Percentiles rank a stretch among this genome's conserved stretches.
Evolutionary conservation across 2,888 invertebrate genomes (phyloP).

Genomic region (Halictus quadricinctus): DNA sequence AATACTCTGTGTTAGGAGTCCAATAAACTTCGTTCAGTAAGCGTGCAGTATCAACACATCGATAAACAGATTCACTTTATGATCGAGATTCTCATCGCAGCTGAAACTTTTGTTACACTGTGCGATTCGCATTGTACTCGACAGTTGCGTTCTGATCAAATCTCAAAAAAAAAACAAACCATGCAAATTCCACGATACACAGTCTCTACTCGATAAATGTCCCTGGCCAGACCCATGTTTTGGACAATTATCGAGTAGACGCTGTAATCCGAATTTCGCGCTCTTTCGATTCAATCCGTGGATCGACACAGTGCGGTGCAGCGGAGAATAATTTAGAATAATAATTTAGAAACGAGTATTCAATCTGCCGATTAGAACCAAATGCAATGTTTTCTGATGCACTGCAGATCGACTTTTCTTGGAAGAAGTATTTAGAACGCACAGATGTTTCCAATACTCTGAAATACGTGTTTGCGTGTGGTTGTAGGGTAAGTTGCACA

Average conservation of each 20-base stretch:
- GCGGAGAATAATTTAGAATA: too few species aligned
- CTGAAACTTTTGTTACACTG: slow-evolving; percentile 19
- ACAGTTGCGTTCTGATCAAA: slow-evolving; percentile 40
- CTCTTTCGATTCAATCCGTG: not conserved
- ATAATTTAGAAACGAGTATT: slow-evolving; percentile 15
- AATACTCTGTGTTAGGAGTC: slow-evolving; percentile 23
- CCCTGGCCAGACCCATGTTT: too few species aligned
- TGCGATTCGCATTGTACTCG: slow-evolving; percentile 13
- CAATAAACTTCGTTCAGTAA: slow-evolving; percentile 1
- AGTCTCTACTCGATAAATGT: too few species aligned
- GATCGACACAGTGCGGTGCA: not conserved
- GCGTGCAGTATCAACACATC: not conserved
- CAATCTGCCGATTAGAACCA: slow-evolving; percentile 45
- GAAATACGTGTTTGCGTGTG: slow-evolving; percentile 1
- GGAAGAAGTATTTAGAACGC: slow-evolving; percentile 23
- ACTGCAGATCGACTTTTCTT: slow-evolving; percentile 21
- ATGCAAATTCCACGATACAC: slow-evolving; percentile 48
- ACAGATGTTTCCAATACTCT: slow-evolving; percentile 9
- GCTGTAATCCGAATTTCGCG: not conserved
- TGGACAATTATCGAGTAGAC: too few species aligned
- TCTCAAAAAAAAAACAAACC: slow-evolving; percentile 62
- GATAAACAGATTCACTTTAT: not conserved
- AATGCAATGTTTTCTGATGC: slow-evolving; percentile 32
- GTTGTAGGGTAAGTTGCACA: slow-evolving; percentile 43
- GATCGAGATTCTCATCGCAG: slow-evolving; percentile 21